Conservation (phyloP, 2,797 vertebrate species). For the Zalophus californianus region DNA sequence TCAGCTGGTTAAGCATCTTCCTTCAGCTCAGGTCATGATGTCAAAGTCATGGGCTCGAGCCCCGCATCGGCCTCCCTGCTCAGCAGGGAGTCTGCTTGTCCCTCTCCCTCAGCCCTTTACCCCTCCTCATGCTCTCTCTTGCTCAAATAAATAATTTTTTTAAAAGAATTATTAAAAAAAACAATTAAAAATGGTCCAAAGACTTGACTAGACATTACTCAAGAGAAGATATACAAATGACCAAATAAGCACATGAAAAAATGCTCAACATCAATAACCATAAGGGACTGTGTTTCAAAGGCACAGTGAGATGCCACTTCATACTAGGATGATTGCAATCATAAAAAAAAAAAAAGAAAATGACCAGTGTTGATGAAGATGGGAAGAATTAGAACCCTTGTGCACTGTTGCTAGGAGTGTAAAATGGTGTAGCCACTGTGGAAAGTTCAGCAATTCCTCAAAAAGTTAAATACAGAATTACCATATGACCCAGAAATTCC, state of each 20-base stretch:
- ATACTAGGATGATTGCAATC: neutral
- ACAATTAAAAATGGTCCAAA: neutral
- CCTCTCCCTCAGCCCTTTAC: too few relatives aligned
- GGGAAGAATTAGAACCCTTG: neutral
- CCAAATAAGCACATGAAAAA: neutral
- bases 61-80: neutral
- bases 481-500: neutral
- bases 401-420: neutral
- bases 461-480: conserved; percentile 31
- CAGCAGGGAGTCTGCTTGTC: too few relatives aligned
- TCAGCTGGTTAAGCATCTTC: neutral
- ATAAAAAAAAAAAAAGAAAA: neutral
- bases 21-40: neutral
- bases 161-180: neutral
- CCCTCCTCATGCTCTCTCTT: too few relatives aligned
- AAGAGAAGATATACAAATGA: neutral
- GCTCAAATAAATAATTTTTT: too few relatives aligned
- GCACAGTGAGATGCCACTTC: neutral
- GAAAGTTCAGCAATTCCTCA: neutral
- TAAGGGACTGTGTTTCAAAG: neutral
- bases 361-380: neutral
- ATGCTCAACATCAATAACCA: neutral
- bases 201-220: neutral
- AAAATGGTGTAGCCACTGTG: neutral
- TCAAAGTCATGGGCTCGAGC: neutral